Evolutionary conservation across 2,888 invertebrate species (phyloP), one percentile per base, ranked within the genome.

Genomic region (Lycocerus yunnanus): DNA sequence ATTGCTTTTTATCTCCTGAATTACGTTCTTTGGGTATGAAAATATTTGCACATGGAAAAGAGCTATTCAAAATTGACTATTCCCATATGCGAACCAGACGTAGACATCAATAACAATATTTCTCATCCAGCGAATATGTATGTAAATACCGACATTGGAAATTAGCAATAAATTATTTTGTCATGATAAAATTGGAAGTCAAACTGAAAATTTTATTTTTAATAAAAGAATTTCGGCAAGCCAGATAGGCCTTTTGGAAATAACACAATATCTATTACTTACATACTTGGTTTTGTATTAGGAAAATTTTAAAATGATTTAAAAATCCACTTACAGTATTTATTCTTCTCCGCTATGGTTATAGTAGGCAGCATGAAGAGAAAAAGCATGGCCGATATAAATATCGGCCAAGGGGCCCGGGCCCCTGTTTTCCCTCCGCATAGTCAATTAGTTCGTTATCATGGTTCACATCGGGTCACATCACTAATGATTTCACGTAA

Each of bases 321-420:
- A 43, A 43, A 71, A 72, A 59, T 11, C 18, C 70, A 85, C 86
- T 86, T 81, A 86, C 86, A 86, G 76, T 85, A 84, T 84, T 86
- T 86, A 81, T 83, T 86, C 79, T 86, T 86, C 77, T 86, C 86
- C 16, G 84, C 83, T 58, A 81, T 74, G 67, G 80, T 79, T 72
- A 80, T 75, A 74, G 82, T 80, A 79, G 81, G 78, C 71, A 82
- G 69, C 77, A 79, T 78, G 71, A 82, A 69, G 75, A 84, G 76
- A 72, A 85, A 71, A 77, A 83, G 78, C 72, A 81, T 80, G 76
- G 82, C 73, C 76, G 77, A 78, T 78, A 83, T 73, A 67, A 82
- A 59, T 69, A 81, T 76, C 77, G 81, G 79, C 81, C 80, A 82
- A 68, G 84, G 85, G 81, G 85, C 85, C 61, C 84, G 84, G 84